These are phyloP conservation scores for Arrhopalites spinosus DNA, from an alignment of 2,888 invertebrate genomes.

Conservation along the genomic window DNA sequence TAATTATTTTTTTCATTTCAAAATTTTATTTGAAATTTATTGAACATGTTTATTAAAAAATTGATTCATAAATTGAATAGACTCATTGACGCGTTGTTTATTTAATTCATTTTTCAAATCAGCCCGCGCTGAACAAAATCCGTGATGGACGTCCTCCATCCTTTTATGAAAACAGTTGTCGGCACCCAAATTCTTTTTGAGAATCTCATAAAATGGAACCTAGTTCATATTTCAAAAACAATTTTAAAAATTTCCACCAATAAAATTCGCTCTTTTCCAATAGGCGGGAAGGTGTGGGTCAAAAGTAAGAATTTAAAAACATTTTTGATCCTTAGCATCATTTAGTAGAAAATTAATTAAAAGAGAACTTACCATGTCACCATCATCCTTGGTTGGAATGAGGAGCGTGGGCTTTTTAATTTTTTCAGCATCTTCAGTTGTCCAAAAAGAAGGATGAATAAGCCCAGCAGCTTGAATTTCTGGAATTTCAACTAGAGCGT, in stretches of 20 bases:
- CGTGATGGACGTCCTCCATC: constrained; percentile 51
- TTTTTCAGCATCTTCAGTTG: constrained; percentile 36
- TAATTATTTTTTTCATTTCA: no score
- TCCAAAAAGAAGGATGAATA: constrained; percentile 47
- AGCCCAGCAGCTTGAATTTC: constrained; percentile 45
- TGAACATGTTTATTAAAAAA: constrained; percentile 41
- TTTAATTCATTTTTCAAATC: constrained; percentile 43
- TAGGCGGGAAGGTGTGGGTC: no score
- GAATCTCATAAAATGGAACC: constrained; percentile 50
- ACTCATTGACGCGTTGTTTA: constrained; percentile 41
- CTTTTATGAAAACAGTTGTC: constrained; percentile 44
- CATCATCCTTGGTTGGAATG: constrained; percentile 40
- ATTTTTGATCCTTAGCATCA: no score
- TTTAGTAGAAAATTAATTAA: no score
- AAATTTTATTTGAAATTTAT: no score
- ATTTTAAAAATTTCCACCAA: not conserved
- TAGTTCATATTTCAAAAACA: no score
- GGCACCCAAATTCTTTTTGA: constrained; percentile 47
- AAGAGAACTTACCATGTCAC: constrained; percentile 44
- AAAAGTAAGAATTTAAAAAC: not conserved
- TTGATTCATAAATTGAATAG: constrained; percentile 36
- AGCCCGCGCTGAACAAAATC: constrained; percentile 49
- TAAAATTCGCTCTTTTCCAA: not conserved
- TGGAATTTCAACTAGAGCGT: constrained; percentile 25
- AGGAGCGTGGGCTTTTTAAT: constrained; percentile 44